Conservation (phyloP, 2,113 vertebrate species). For the Chloropsis cyanopogon region DNA sequence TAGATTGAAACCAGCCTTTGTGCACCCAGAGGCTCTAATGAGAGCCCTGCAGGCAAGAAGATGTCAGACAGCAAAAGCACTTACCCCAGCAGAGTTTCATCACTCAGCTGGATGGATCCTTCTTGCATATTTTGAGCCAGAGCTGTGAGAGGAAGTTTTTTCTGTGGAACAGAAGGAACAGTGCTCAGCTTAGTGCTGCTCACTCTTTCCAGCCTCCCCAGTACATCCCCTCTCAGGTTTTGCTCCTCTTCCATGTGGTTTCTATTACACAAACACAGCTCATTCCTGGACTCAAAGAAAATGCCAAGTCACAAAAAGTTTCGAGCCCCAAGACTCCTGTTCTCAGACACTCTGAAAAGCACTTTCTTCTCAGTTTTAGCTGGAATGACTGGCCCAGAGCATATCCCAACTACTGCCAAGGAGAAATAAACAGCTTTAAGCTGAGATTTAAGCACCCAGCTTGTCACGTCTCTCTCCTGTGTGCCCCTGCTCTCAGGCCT, state of each 20-base stretch:
- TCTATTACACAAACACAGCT: background rate
- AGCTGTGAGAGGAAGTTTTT: conserved; percentile 91
- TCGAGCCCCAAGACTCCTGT: background rate
- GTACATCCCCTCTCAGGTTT: background rate
- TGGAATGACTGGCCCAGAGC: background rate
- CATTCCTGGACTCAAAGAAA: background rate
- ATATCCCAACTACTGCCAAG: background rate
- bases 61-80: conserved; percentile 4
- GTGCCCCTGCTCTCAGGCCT: background rate
- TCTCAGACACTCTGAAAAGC: background rate
- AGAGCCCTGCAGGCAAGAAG: background rate
- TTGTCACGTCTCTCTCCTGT: background rate
- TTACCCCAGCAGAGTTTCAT: conserved; percentile 94
- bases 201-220: background rate
- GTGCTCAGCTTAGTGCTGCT: background rate
- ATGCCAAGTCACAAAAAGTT: background rate
- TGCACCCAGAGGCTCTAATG: background rate
- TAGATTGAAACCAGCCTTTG: background rate
- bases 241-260: background rate
- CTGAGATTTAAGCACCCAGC: background rate
- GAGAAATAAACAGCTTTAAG: background rate
- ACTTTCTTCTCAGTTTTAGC: background rate
- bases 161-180: conserved; percentile 74
- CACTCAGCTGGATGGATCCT: conserved; percentile 84
- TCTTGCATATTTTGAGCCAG: conserved; percentile 94